Base-by-base conservation (phyloP, 2,797 vertebrate species). In the Perodicticus potto region DNA sequence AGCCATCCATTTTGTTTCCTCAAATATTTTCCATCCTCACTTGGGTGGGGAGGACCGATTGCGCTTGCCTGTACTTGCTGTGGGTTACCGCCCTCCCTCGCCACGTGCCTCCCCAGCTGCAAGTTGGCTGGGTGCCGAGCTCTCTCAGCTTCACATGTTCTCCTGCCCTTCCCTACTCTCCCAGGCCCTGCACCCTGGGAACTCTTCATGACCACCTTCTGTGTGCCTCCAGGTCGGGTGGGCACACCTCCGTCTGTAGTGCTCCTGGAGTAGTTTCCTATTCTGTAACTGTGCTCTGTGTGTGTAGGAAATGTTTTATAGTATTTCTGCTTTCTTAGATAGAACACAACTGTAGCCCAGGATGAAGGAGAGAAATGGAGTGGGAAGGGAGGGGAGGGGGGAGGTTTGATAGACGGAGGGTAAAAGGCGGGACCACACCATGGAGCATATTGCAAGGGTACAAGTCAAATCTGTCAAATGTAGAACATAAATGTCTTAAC, bases 241-340 rank as follows among this genome's bases (percentile, higher is more conserved):
- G 45, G 19, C 32, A 4, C 29, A 5, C 32, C 32, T 37, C 27
- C 27, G 1, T 23, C 65, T 10, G 20, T 17, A 17, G 12, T 8
- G 40, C 63, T 32, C 55, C 34, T 5, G 8, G 34, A 74, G 49
- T 7, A 23, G 34, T 49, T 40, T 27, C 20, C 49, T 83, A 5
- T 76, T 65, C 32, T 9, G 12, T 4, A 78, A n/a, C n/a, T 69
- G 2, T 34, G 9, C 11, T 17, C 23, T 59, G 23, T 20, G 78
- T 10, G 5, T 3, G 0, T 5, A 59, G 67, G 6, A 14, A 3
- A 4, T 25, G 7, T 29, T 34, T 27, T 27, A 3, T 63, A 11
- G 3, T 59, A 53, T 34, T 16, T 40, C 40, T 40, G 40, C 40
- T 40, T 40, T 40, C 40, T 40, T 40, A 40, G 40, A 40, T 40